Base-by-base conservation (phyloP, 64 coral and sea anemone genomes). In the Dendronephthya gigantea region DNA sequence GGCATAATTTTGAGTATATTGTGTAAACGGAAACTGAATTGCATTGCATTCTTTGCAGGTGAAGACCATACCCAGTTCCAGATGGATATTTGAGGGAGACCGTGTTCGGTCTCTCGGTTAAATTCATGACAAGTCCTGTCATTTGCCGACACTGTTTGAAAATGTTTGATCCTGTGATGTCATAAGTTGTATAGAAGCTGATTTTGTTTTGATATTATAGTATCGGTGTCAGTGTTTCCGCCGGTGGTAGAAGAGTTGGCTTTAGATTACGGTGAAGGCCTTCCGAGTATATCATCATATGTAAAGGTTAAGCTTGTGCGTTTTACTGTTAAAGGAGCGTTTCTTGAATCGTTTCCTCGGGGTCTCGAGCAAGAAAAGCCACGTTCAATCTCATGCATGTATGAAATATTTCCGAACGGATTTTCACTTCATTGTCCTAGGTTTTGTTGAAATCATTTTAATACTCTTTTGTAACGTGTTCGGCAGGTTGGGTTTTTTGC, bases 31-130 rank as follows among this genome's bases (percentile, higher is more conserved):
- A 45, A 6, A 66, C 58, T 66, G 22, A 66, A 22, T 66, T 66
- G 6, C 29, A n/a, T 5, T 22, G 0, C 32, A 2, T 79, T 33
- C 14, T 39, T 34, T 36, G 3, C 9, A 36, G 72, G 30, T 36
- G 72, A 79, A 36, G 72, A 79, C 36, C 72, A 79, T 19, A 79
- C 72, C 9, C 72, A 79, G 72, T 79, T 79, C 32, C 72, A 79
- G 37, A 79, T 79, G 72, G 72, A 79, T 3, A 79, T 79, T 7
- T 79, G 55, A 62, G 16, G 0, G 0, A 79, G 72, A 34, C 13
- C 28, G 0, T 34, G 27, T 79, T 15, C 29, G 15, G 15, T 76
- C 72, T 45, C 41, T 45, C 41, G 4, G 41, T 45, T 45, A 45
- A 45, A 45, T 45, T 45, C 41, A 45, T 45, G 41, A 45, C 30